A percentile compares a stretch with the other conserved stretches of the same genome.
phyloP scores from a whole-genome alignment of 2,797 vertebrate genomes.

The Melanotaenia nigrans region DNA sequence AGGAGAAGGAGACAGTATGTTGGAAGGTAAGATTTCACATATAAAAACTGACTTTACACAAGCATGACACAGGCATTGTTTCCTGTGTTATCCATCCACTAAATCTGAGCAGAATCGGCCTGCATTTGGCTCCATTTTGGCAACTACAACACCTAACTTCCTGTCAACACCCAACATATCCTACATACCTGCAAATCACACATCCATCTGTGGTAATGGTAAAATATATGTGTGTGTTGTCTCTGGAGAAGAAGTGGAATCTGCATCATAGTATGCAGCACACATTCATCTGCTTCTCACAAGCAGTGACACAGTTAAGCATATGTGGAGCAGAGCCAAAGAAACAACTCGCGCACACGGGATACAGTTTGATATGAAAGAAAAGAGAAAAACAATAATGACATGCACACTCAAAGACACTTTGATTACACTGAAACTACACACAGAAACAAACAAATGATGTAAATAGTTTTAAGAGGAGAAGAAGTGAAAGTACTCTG shows the following conservation, averaged over 20 bases:
- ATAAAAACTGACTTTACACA: conserved; percentile 19
- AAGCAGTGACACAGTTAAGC: conserved; percentile 57
- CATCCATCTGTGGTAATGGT: neutral
- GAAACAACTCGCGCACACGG: conserved; percentile 36
- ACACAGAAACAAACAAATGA: conserved; percentile 18
- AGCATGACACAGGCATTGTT: conserved; percentile 17
- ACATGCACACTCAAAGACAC: conserved; percentile 24
- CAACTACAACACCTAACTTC: neutral
- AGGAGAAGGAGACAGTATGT: conserved; percentile 19
- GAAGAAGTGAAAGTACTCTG: conserved; percentile 39
- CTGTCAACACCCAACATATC: neutral
- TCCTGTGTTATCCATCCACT: conserved; percentile 31
- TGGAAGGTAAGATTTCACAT: conserved; percentile 19
- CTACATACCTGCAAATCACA: conserved; percentile 3
- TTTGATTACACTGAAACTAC: conserved; percentile 5
- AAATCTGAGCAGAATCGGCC: conserved; percentile 28
- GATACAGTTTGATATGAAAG: conserved; percentile 40
- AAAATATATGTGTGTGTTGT: conserved; percentile 10
- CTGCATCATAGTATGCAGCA: conserved; percentile 64
- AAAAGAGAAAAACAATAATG: neutral
- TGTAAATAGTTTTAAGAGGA: conserved; percentile 16
- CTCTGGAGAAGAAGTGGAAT: conserved; percentile 66
- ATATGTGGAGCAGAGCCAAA: conserved; percentile 47
- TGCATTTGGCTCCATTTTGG: conserved; percentile 5
- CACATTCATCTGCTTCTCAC: conserved; percentile 69